These are phyloP conservation scores for Hydrotaea cyrtoneurina DNA, from an alignment of 2,888 invertebrate species.

Conservation along the genomic window DNA sequence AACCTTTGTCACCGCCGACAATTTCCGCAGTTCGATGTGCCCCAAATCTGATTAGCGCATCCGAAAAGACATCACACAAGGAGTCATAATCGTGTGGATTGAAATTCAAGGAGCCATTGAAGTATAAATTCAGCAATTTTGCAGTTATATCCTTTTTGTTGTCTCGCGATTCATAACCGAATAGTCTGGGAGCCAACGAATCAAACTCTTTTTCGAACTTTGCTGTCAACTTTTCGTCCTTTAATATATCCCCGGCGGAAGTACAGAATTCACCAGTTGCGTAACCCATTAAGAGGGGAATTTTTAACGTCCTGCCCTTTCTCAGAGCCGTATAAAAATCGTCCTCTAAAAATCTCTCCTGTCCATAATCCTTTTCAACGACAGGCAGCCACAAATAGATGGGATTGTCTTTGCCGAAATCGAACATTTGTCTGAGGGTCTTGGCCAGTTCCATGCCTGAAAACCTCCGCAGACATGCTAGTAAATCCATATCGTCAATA, in stretches of 20 bases:
- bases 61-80: constrained; percentile 81
- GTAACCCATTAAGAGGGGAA: constrained; percentile 82
- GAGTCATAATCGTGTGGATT: constrained; percentile 50
- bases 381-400: constrained; percentile 81
- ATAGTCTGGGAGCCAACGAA: constrained; percentile 82
- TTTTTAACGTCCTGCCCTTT: constrained; percentile 58
- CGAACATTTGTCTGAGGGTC: constrained; percentile 71
- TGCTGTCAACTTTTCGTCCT: constrained; percentile 47
- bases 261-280: constrained; percentile 82
- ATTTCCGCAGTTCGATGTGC: constrained; percentile 81
- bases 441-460: constrained; percentile 67
- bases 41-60: constrained; percentile 81
- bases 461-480: constrained; percentile 80
- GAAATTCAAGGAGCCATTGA: constrained; percentile 56
- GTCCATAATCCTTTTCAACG: constrained; percentile 81
- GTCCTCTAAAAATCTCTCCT: constrained; percentile 81
- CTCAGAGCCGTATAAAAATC: constrained; percentile 77
- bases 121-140: constrained; percentile 54
- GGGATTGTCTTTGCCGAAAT: constrained; percentile 74
- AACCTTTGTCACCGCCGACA: constrained; percentile 74
- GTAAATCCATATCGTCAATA: constrained; percentile 74
- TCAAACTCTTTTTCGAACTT: constrained; percentile 81
- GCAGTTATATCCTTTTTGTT: constrained; percentile 51
- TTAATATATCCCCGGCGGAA: constrained; percentile 78
- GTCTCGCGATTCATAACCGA: constrained; percentile 80